Conservation (phyloP, 2,797 vertebrate genomes). For the Spea hammondii region DNA sequence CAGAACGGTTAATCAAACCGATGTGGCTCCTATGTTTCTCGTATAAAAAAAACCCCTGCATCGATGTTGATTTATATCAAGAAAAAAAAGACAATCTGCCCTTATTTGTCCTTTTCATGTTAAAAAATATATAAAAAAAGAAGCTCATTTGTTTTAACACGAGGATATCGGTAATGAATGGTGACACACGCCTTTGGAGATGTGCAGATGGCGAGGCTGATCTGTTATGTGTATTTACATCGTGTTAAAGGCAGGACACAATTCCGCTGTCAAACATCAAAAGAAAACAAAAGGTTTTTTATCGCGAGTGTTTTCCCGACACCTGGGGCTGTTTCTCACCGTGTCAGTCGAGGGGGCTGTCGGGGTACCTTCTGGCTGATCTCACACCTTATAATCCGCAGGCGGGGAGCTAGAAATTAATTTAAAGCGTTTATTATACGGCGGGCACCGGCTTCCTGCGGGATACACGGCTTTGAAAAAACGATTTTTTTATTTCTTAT, state of each 20-base stretch:
- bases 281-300: constrained; percentile 55
- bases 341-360: neutral
- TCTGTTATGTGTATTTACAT: constrained; percentile 6
- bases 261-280: constrained; percentile 59
- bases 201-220: neutral
- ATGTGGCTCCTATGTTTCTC: neutral
- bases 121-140: constrained; percentile 26
- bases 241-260: constrained; percentile 9
- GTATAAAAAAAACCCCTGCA: neutral
- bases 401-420: neutral
- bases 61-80: constrained; percentile 32
- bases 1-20: too few relatives aligned
- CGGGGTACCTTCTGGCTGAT: neutral
- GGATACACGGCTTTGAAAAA: too few relatives aligned
- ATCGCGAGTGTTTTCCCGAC: constrained; percentile 55
- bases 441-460: too few relatives aligned
- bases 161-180: neutral
- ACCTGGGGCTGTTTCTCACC: constrained; percentile 54
- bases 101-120: constrained; percentile 22
- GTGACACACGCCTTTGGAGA: neutral
- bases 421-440: too few relatives aligned
- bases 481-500: too few relatives aligned
- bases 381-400: constrained; percentile 22
- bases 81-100: constrained; percentile 23
- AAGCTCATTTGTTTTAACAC: constrained; percentile 21